Evolutionary conservation across 2,888 invertebrate species (phyloP).

Genomic region (Neoitamus cyanurus): DNA sequence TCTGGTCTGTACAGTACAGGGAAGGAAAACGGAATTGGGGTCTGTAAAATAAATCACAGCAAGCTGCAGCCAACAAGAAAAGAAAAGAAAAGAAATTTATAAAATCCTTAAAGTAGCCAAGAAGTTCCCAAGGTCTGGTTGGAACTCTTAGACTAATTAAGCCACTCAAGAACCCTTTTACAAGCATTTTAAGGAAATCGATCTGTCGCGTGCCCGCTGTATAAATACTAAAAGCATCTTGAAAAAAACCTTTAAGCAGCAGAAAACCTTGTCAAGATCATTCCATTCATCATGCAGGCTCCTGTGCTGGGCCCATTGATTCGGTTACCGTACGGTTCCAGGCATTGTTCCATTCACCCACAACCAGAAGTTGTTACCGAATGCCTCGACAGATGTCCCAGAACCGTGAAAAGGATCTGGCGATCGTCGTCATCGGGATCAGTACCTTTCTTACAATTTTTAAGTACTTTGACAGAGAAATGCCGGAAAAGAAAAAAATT

Average conservation of each 20-base stretch:
- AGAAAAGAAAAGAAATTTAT: not conserved
- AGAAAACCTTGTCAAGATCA: not conserved
- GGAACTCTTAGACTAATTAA: not conserved
- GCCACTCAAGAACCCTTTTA: slow-evolving; percentile 11
- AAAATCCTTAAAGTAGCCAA: not conserved
- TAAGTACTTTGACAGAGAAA: slow-evolving; percentile 10
- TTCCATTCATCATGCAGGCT: not conserved
- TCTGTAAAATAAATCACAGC: not conserved
- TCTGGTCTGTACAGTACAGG: not conserved
- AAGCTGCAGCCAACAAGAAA: not conserved
- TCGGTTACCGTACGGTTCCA: not conserved
- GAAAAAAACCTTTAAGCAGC: not conserved
- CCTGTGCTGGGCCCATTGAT: not conserved
- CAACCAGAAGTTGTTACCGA: slow-evolving; percentile 30
- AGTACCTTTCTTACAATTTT: not conserved
- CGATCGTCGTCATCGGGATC: not conserved
- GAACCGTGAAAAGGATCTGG: not conserved
- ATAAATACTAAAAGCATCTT: not conserved
- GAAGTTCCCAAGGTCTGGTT: not conserved
- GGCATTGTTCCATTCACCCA: slow-evolving; percentile 19
- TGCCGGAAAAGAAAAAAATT: not conserved
- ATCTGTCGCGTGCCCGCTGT: not conserved
- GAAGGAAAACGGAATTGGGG: not conserved
- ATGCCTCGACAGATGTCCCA: slow-evolving; percentile 36
- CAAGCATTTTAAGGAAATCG: not conserved